A percentile compares a stretch with the other conserved stretches of the same genome.
Conservation (phyloP, 2,113 vertebrate species). For the Elgaria multicarinata region DNA sequence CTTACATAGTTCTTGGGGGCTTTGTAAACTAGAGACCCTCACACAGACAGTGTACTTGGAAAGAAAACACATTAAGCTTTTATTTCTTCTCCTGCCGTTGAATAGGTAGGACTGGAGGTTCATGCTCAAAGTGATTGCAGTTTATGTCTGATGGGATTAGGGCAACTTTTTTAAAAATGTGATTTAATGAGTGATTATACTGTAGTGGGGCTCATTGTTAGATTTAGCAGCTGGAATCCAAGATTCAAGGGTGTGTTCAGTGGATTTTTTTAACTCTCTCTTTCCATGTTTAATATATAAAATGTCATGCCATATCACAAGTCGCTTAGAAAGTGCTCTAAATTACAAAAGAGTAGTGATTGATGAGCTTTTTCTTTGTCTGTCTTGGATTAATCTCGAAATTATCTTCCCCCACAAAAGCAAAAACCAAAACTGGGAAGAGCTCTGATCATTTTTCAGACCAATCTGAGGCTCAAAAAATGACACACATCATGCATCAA, state of each 20-base stretch:
- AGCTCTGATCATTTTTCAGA: background rate
- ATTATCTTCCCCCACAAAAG: background rate
- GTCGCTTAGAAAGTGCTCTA: background rate
- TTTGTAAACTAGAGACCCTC: slow-evolving; percentile 46
- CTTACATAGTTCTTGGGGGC: slow-evolving; percentile 39
- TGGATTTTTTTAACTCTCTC: background rate
- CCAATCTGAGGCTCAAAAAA: background rate
- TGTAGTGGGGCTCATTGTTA: background rate
- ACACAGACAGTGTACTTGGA: slow-evolving; percentile 9
- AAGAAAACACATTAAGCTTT: background rate
- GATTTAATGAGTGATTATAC: background rate
- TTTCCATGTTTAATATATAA: background rate
- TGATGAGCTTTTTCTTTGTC: background rate
- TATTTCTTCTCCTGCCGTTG: background rate
- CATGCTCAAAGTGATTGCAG: background rate
- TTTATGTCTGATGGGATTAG: background rate
- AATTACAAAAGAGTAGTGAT: background rate
- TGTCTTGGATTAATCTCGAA: background rate
- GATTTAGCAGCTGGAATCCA: background rate
- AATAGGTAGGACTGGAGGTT: background rate
- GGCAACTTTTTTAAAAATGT: background rate
- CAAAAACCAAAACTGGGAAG: too few relatives aligned
- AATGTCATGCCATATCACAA: background rate
- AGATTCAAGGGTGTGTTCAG: background rate
- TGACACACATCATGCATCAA: too few relatives aligned